These are phyloP conservation scores for Macrocentrus cingulum DNA, from an alignment of 1,140 invertebrate species.

Conservation along the genomic window DNA sequence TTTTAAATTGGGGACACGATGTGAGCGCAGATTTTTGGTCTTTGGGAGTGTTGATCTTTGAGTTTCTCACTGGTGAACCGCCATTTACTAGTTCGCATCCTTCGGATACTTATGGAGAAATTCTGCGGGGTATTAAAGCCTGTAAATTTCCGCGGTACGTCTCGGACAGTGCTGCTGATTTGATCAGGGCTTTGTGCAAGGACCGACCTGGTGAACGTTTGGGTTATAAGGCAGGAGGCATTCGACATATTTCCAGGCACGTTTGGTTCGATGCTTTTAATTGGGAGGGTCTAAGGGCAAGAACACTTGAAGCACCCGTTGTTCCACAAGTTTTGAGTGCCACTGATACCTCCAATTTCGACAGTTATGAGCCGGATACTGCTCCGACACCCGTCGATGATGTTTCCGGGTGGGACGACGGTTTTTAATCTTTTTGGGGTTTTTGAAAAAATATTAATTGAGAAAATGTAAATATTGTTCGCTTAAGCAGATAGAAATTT, in stretches of 20 bases:
- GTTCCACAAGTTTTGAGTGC: conserved; percentile 79
- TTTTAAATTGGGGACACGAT: conserved; percentile 95
- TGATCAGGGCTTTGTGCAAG: conserved; percentile 96
- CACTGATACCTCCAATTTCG: conserved; percentile 83
- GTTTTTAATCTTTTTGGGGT: too few relatives aligned
- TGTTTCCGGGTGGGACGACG: conserved; percentile 84
- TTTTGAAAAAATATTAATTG: too few relatives aligned
- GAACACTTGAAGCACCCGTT: conserved; percentile 91
- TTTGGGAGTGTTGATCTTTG: conserved; percentile 92
- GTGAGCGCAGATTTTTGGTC: conserved; percentile 99
- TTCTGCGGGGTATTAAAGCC: conserved; percentile 97
- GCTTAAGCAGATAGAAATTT: too few relatives aligned
- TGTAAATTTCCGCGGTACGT: conserved; percentile 95
- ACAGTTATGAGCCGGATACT: conserved; percentile 84
- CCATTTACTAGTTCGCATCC: conserved; percentile 96
- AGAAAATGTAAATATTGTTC: too few relatives aligned
- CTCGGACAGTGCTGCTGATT: conserved; percentile 85
- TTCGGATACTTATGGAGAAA: conserved; percentile 99
- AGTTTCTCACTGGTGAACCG: conserved; percentile 83
- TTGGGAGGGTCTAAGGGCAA: conserved; percentile 94
- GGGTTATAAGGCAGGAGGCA: conserved; percentile 95
- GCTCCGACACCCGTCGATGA: conserved; percentile 86
- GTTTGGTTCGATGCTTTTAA: conserved; percentile 99
- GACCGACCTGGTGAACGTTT: conserved; percentile 97
- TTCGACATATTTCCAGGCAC: conserved; percentile 98